phyloP scores from a whole-genome alignment of 2,113 vertebrate genomes.

The Axis porcinus region DNA sequence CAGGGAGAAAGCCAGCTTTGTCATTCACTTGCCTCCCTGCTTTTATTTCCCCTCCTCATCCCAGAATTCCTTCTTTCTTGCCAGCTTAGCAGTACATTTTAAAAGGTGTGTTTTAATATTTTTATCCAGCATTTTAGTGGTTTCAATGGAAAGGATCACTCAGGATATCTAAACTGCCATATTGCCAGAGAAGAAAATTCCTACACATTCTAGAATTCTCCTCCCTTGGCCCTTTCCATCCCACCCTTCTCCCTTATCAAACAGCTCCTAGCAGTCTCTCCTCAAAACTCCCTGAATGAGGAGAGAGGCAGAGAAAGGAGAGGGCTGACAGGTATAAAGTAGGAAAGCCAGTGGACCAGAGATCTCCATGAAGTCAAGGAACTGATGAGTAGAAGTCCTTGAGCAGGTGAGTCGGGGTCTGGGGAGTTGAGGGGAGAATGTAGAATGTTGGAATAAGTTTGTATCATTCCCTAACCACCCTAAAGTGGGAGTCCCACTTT shows the following conservation, averaged over 20 bases:
- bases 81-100: not conserved
- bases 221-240: not conserved
- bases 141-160: not conserved
- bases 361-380: not conserved
- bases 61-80: not conserved
- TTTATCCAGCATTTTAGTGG: not conserved
- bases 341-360: not conserved
- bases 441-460: not conserved
- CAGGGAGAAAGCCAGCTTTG: not conserved
- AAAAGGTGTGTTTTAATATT: conserved; percentile 6
- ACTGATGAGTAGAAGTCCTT: not conserved
- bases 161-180: not conserved
- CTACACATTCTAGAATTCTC: not conserved
- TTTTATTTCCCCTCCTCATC: not conserved
- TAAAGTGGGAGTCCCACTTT: not conserved
- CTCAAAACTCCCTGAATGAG: not conserved
- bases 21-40: not conserved
- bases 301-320: not conserved
- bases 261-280: not conserved
- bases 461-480: not conserved
- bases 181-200: not conserved
- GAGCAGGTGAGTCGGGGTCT: not conserved
- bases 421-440: not conserved
- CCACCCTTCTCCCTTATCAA: not conserved
- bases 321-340: not conserved